Evolutionary conservation across 1,140 invertebrate species (phyloP), one percentile per base, ranked within the genome.

Genomic region (Contarinia nasturtii): DNA sequence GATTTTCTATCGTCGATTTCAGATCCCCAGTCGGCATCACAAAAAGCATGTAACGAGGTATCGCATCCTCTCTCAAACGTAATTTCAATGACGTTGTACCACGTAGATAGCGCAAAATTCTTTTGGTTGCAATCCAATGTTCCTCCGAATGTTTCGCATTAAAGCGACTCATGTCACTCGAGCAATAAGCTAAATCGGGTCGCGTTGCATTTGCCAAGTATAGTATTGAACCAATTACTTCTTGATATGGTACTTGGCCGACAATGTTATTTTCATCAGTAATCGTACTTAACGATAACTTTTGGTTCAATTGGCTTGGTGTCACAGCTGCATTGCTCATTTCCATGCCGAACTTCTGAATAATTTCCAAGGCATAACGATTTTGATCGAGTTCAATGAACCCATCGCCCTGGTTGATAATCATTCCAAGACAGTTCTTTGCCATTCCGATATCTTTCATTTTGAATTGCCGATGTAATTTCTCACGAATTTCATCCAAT

Each of bases 11-110:
- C 55, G 34, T 53, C 49, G 40, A 44, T 15, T 51, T 63, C 46
- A 19, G 45, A 56, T 33, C 55, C 61, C 55, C 57, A 66, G 51
- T 63, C 55, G 34, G 67, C 55, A 60, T 67, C 67, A 49, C 52
- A 54, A 51, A 55, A 68, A 12, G 52, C 59, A 49, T 52, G 49
- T 15, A 58, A 41, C 7, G 46, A 19, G 8, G 34, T 33, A 51
- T 53, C 46, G 40, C 14, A 21, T 18, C 53, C 51, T 45, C 33
- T 20, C 48, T 42, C 48, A 45, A 66, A 41, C 17, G 49, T 7
- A 64, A 49, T 27, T 55, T 59, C n/a, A 49, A 44, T 42, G 57
- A 34, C 0, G 19, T 47, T 15, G 62, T 64, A 34, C 53, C 57
- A 42, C 60, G 56, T 8, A 67, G 45, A 51, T 66, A 66, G 2